Conservation (phyloP, 2,113 vertebrate genomes). For the Pardalotus punctatus region DNA sequence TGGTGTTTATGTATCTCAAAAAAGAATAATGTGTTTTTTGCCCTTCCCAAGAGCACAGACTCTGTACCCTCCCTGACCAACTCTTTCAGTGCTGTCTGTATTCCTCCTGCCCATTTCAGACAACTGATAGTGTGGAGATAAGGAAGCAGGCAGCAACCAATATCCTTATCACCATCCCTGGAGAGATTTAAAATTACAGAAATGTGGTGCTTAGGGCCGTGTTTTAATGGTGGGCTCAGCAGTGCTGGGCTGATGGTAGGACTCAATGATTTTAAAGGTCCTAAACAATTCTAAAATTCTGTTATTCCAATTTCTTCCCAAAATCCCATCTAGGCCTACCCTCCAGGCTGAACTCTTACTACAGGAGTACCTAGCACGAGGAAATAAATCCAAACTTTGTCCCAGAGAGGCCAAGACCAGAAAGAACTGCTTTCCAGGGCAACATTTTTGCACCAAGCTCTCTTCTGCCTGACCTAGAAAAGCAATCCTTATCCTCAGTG, state of each 20-base stretch:
- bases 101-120: background rate
- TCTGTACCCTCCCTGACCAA: accelerated
- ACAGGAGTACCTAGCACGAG: background rate
- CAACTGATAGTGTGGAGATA: background rate
- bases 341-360: background rate
- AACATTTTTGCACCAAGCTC: background rate
- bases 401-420: background rate
- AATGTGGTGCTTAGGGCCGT: background rate
- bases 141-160: background rate
- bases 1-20: background rate
- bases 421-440: background rate
- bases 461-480: conserved; percentile 41
- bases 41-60: background rate
- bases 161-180: background rate
- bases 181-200: background rate
- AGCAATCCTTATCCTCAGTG: background rate
- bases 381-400: background rate
- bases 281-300: background rate
- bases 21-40: background rate
- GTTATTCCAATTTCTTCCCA: background rate
- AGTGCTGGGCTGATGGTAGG: background rate
- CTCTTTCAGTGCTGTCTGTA: background rate
- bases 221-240: background rate
- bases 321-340: background rate
- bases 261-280: background rate